Conservation (phyloP, 2,888 invertebrate genomes). For the Melanostoma mellinum region DNA sequence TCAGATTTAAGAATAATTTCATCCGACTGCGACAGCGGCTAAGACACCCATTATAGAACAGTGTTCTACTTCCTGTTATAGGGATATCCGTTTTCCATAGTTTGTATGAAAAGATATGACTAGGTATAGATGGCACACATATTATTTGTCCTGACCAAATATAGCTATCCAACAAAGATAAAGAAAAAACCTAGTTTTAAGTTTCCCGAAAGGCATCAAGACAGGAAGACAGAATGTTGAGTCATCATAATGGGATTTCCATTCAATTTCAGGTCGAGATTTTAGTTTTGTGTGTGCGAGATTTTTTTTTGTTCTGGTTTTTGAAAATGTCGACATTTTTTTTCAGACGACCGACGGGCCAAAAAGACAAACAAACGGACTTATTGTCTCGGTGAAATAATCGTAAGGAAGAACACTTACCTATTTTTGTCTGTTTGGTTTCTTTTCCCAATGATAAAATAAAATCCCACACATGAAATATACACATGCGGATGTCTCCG, state of each 20-base stretch:
- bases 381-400: conserved; percentile 50
- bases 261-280: conserved; percentile 47
- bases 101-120: not conserved
- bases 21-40: no score
- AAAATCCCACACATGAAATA: conserved; percentile 8
- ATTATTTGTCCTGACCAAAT: conserved; percentile 33
- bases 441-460: not conserved
- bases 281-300: conserved; percentile 18
- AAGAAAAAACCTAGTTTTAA: conserved; percentile 17
- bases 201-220: conserved; percentile 21
- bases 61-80: no score
- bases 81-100: no score
- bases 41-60: no score
- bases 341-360: conserved; percentile 34
- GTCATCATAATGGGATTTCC: conserved; percentile 46
- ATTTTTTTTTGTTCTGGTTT: conserved; percentile 8
- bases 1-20: no score
- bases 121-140: conserved; percentile 2
- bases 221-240: conserved; percentile 21
- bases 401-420: conserved; percentile 4
- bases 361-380: conserved; percentile 43
- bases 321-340: not conserved
- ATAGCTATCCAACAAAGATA: conserved; percentile 24
- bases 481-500: conserved; percentile 12
- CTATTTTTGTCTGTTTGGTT: not conserved